Percentiles rank a stretch among this genome's conserved stretches.
Evolutionary conservation across 2,888 invertebrate species (phyloP).

Genomic region (Machimus atricapillus): DNA sequence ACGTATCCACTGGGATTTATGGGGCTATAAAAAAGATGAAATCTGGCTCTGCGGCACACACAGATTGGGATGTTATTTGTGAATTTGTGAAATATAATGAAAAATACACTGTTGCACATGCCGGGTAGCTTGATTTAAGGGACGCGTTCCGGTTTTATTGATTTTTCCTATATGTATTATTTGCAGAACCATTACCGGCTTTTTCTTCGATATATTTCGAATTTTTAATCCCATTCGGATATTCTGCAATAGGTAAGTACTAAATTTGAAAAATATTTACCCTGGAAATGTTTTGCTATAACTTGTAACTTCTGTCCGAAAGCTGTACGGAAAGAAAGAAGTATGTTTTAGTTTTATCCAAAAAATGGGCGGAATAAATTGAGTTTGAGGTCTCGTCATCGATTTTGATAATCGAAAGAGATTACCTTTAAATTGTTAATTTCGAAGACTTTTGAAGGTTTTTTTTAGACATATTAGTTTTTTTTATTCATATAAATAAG

Average conservation of each 20-base stretch:
- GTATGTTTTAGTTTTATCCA: too few relatives aligned
- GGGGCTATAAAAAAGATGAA: background rate
- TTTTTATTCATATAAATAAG: too few relatives aligned
- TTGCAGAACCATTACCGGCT: background rate
- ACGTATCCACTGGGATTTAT: conserved; percentile 3
- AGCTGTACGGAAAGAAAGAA: too few relatives aligned
- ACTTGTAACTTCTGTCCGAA: too few relatives aligned
- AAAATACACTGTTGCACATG: background rate
- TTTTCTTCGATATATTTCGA: background rate
- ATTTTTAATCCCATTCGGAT: background rate
- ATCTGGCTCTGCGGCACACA: background rate
- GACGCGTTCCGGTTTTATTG: background rate
- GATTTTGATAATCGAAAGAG: too few relatives aligned
- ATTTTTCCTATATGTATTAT: background rate
- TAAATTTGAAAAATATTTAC: background rate
- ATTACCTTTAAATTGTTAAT: too few relatives aligned
- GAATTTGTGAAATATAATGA: background rate
- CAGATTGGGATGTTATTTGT: background rate
- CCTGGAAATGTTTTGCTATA: too few relatives aligned
- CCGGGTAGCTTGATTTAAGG: background rate
- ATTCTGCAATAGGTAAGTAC: background rate
- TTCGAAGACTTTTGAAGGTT: too few relatives aligned
- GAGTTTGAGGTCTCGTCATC: too few relatives aligned
- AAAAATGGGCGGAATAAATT: too few relatives aligned
- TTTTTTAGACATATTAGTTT: too few relatives aligned